These are phyloP conservation scores for Lasioglossum baleicum DNA, from an alignment of 1,140 invertebrate genomes.

Conservation along the genomic window DNA sequence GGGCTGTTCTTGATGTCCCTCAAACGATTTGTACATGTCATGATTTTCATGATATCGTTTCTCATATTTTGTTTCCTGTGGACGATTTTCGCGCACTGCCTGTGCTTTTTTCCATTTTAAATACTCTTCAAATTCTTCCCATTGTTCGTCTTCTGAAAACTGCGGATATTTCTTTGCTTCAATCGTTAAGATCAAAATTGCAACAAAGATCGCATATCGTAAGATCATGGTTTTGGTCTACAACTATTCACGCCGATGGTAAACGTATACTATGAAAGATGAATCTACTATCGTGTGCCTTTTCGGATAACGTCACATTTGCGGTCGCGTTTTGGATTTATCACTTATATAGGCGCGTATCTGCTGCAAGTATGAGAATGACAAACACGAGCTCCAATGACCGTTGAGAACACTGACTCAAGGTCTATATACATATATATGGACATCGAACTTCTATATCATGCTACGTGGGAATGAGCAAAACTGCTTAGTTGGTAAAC, in stretches of 20 bases:
- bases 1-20: no score
- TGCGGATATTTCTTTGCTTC: conserved; percentile 22
- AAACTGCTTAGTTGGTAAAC: no score
- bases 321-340: conserved; percentile 16
- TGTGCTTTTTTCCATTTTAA: conserved; percentile 28
- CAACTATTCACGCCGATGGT: not conserved
- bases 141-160: not conserved
- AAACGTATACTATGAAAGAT: no score
- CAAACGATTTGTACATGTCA: not conserved
- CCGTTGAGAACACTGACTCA: not conserved
- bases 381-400: conserved; percentile 27
- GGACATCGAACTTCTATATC: not conserved
- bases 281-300: no score
- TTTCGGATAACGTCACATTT: not conserved
- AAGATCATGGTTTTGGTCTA: conserved; percentile 22
- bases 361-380: not conserved
- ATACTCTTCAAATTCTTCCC: conserved; percentile 48
- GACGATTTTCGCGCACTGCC: not conserved
- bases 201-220: conserved; percentile 61
- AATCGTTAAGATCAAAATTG: conserved; percentile 72
- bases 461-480: no score
- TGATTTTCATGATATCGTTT: not conserved
- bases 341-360: conserved; percentile 33
- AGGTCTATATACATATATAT: conserved; percentile 24
- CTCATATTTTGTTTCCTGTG: not conserved